These are phyloP conservation scores for Fragum whitleyi DNA, from an alignment of 2,888 invertebrate species.

Conservation along the genomic window DNA sequence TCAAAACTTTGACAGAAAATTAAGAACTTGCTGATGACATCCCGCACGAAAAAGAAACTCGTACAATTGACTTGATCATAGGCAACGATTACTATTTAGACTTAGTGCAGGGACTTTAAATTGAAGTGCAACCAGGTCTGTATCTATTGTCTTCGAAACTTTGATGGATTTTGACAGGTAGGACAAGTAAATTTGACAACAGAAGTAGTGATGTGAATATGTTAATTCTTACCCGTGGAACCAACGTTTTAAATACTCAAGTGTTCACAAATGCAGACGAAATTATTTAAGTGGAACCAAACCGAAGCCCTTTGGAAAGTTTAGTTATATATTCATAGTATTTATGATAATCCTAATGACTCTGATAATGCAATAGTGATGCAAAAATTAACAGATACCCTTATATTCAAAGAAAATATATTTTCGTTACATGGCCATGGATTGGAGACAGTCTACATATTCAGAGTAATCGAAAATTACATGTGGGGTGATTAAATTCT, in stretches of 20 bases:
- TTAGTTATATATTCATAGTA: constrained; percentile 31
- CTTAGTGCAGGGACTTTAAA: constrained; percentile 25
- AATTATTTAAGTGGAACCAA: no score
- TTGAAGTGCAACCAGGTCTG: constrained; percentile 44
- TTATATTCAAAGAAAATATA: constrained; percentile 31
- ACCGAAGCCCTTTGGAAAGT: constrained; percentile 38
- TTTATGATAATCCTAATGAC: no score
- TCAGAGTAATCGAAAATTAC: constrained; percentile 28
- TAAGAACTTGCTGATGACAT: constrained; percentile 29
- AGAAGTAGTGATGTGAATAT: constrained; percentile 11
- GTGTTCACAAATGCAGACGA: background rate
- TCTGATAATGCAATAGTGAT: constrained; percentile 25
- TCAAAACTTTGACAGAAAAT: background rate
- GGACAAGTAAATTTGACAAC: no score
- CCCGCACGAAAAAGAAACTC: constrained; percentile 6
- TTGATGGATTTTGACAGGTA: constrained; percentile 44
- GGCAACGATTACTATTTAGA: constrained; percentile 44
- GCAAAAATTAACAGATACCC: constrained; percentile 21
- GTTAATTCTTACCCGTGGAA: constrained; percentile 32
- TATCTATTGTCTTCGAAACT: constrained; percentile 45
- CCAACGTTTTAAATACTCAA: background rate
- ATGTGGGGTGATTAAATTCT: constrained; percentile 28
- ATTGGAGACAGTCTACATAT: constrained; percentile 27
- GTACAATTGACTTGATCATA: constrained; percentile 25
- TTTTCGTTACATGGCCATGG: constrained; percentile 38